Base-by-base conservation (phyloP, 2,888 invertebrate species). In the Chironomus tentans region DNA sequence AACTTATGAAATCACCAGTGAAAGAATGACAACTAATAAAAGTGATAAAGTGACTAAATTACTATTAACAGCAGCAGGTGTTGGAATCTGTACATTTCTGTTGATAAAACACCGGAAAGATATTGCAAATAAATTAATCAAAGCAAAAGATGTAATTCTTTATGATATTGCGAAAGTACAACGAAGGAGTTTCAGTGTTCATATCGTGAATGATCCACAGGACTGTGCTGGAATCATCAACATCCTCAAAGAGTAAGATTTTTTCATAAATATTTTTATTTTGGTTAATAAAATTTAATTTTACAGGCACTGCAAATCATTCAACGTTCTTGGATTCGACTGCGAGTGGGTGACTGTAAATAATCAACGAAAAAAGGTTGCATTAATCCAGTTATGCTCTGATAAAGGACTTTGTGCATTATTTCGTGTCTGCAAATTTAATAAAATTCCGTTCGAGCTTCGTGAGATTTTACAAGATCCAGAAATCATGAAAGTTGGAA, bases 301-400 rank as follows among this genome's bases (percentile, higher is more conserved):
- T 22, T 77, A 10, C 21, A 82, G 82, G 13, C 81, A 84, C 80
- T 81, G 82, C 71, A 77, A 78, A 50, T 77, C 80, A 10, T 83
- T 86, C 65, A 82, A 82, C 80, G 88, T 90, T 0, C 80, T 93
- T 48, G 93, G 93, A 5, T 90, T 93, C 80, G 93, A 93, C 81
- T 93, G 93, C 82, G 93, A 93, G 83, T 93, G 93, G 93, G 90
- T 91, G 0, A 89, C 88, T 0, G 83, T 85, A 0, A 85, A 86
- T n/a, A 88, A 88, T 0, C 83, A 82, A 69, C 83, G 88, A 4
- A 84, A 86, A 1, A 89, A 90, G 0, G 88, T 92, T 12, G 90
- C 92, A 0, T 81, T 93, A 4, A 81, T 94, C 2, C 94, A 94
- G 82, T 82, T 94, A 1, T 90, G 92, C 3, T 88, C 92, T 0